Evolutionary conservation across 2,797 vertebrate species (phyloP), one percentile per base, ranked within the genome.

Genomic region (Lagodon rhomboides): DNA sequence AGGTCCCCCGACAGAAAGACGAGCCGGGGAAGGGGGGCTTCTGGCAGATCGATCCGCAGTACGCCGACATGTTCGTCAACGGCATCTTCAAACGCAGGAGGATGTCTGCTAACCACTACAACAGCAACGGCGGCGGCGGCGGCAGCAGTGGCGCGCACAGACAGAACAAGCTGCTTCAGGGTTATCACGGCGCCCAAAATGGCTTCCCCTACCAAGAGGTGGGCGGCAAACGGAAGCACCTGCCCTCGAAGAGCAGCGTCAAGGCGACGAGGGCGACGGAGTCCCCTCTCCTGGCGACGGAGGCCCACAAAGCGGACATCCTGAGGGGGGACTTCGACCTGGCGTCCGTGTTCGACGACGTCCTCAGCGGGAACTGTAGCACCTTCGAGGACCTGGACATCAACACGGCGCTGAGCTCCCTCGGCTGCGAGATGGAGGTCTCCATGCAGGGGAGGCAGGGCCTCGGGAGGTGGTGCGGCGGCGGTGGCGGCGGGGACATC

Each of bases 331-430:
- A 96, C 77, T 96, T 96, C 15, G 96, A 96, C 91, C 89, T 96
- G 86, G 93, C 94, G 1, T 96, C 96, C 0, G 95, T 96, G 80
- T 96, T 96, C 5, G 96, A 96, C 3, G 96, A 96, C 0, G 95
- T 96, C 16, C 93, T 96, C 4, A 72, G 94, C 10, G 94, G 95
- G 47, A 94, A 88, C 83, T 95, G 95, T 75, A 96, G 96, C 92
- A 96, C 94, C 77, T 97, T 96, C 4, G 96, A 97, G 92, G 96
- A 97, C 86, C 82, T 97, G 86, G 96, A 97, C 91, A 94, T 97
- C 91, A 96, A 97, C 91, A 93, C 93, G 0, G 96, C 96, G 1
- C 87, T 97, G 79, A 96, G 95, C 91, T 94, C 96, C 17, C 90
- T 96, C 27, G 95, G 94, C 61, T 96, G 95, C 27, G 96, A 96